These are phyloP conservation scores for Bos javanicus DNA, from an alignment of 2,113 vertebrate genomes.

Conservation along the genomic window DNA sequence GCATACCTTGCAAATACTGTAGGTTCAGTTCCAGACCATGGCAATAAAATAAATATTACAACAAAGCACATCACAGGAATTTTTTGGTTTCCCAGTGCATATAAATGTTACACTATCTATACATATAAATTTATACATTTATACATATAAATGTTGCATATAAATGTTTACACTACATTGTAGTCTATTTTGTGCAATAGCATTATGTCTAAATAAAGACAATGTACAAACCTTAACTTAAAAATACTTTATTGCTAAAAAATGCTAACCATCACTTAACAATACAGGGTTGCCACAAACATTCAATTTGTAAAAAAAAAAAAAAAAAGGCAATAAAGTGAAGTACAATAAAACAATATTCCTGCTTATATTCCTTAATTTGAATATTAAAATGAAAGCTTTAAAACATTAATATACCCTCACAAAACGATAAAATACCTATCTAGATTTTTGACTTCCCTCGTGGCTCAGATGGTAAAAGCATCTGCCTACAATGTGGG, in stretches of 20 bases:
- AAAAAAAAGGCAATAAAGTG: background rate
- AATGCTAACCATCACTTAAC: background rate
- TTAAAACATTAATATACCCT: background rate
- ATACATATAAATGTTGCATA: background rate
- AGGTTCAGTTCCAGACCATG: background rate
- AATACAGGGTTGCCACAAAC: background rate
- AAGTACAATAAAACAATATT: background rate
- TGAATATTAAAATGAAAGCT: slow-evolving; percentile 42
- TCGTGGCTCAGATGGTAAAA: too few relatives aligned
- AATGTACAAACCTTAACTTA: background rate
- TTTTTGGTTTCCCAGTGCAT: background rate
- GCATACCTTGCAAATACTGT: background rate
- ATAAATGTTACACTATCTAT: background rate
- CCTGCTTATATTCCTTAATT: background rate
- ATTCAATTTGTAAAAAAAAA: background rate
- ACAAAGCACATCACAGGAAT: background rate
- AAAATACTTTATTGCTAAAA: background rate
- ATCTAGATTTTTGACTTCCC: background rate
- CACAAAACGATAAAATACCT: background rate
- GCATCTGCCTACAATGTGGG: too few relatives aligned
- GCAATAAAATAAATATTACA: background rate
- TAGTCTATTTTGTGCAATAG: background rate
- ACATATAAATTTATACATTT: background rate
- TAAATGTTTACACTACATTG: background rate
- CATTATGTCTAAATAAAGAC: background rate